Evolutionary conservation across 2,113 vertebrate genomes (phyloP), one percentile per base, ranked within the genome.

Genomic region (Pollimyrus isidori): DNA sequence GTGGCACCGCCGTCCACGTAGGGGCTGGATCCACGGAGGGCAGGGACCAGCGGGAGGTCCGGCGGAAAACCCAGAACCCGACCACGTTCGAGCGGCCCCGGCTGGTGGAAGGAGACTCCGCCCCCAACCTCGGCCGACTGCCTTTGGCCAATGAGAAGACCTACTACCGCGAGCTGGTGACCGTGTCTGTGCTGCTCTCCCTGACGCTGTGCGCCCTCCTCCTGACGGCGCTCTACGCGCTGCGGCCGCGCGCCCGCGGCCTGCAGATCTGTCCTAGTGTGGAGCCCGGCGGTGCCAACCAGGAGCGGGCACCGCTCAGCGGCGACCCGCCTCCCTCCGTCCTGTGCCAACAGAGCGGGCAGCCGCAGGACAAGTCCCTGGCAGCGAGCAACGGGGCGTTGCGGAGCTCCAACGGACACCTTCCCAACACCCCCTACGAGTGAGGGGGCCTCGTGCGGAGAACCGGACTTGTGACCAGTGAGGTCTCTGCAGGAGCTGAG

Each of bases 371-470:
- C 3, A 91, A 91, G 53, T 83, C 13, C 26, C 87, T 1, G 42
- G 52, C 62, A 0, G 48, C 90, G 3, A 92, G 92, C 90, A 94
- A 94, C 0, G 91, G 92, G 21, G 76, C 91, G 0, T 87, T 91
- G 1, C 92, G 89, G 15, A 92, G 90, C 19, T 94, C 94, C 6
- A 95, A 94, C 13, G 94, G 94, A 0, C 94, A 95, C 91, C 92
- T 96, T 13, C 95, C 95, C 39, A 95, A 95, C 93, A 95, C 91
- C 3, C 95, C 95, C 9, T 95, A 90, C 95, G 92, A 94, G 9
- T 42, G 7, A 13, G 7, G 15, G 11, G 35, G 26, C 6, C 73
- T 17, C 17, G 2, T 48, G 80, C 42, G 23, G 80, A 46, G 82
- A 48, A 4, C 39, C 19, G 39, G 82, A 84, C 23, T 17, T 21